Evolutionary conservation across 2,113 vertebrate species (phyloP), one percentile per base, ranked within the genome.

Genomic region (Hemichromis elongatus): DNA sequence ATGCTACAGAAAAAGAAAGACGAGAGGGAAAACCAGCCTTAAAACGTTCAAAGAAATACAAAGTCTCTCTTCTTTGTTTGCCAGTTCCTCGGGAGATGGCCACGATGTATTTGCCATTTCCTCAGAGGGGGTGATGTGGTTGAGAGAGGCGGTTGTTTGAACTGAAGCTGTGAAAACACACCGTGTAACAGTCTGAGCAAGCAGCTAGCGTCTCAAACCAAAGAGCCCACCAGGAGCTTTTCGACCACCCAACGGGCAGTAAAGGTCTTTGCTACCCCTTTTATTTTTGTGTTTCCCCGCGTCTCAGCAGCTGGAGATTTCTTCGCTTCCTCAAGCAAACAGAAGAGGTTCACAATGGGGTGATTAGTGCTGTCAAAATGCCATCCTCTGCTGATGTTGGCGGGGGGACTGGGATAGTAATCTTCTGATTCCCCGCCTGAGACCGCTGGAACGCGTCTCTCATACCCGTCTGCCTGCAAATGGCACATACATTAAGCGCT

Each of bases 301-400:
- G 42, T 55, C 68, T 77, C 83, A 83, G 77, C 77, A 50, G 9
- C 56, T 42, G 79, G 86, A 84, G 84, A 66, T 83, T 80, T 77
- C 56, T 42, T 3, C 4, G 10, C 81, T 73, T 89, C 47, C 79
- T 68, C 50, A 42, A 89, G 78, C 82, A 87, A 93, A 90, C 40
- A 59, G 61, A 88, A 83, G 79, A 87, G 88, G 80, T 88, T 92
- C 56, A 80, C 59, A 92, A 87, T 81, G 82, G 90, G 83, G 88
- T 90, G 89, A 93, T 94, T 92, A 91, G 85, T 75, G 88, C 82
- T 86, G 86, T 94, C 89, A 92, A 90, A 92, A 94, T 90, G 90
- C 89, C 88, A 90, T 37, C 61, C 68, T 87, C 87, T 11, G 81
- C 84, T 83, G 87, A 73, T 57, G 84, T 77, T 33, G 77, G 30